phyloP scores from a whole-genome alignment of 2,888 invertebrate genomes.

The Eupelmus urozonus region DNA sequence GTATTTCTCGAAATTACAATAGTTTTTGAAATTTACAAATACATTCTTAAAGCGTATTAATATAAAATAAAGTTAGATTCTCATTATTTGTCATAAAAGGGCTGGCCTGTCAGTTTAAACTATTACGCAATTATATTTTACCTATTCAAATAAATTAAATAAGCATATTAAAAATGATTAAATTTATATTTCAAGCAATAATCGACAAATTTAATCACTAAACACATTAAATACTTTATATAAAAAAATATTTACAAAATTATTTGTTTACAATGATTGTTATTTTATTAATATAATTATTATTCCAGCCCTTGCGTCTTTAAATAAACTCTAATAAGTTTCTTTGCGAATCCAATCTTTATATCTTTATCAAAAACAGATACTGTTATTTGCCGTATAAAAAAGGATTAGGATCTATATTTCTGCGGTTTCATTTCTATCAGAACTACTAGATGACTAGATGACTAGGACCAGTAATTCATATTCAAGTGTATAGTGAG shows the following conservation, averaged over 20 bases:
- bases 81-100: slow-evolving; percentile 56
- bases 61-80: slow-evolving; percentile 53
- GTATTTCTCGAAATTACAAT: slow-evolving; percentile 38
- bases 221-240: slow-evolving; percentile 1
- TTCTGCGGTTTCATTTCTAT: slow-evolving; percentile 42
- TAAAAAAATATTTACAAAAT: slow-evolving; percentile 50
- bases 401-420: slow-evolving; percentile 54
- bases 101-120: slow-evolving; percentile 28
- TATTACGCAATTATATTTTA: slow-evolving; percentile 25
- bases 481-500: slow-evolving; percentile 53
- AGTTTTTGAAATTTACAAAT: slow-evolving; percentile 55
- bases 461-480: slow-evolving; percentile 55
- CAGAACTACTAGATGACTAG: slow-evolving; percentile 49
- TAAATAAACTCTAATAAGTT: slow-evolving; percentile 44
- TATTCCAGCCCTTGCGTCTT: slow-evolving; percentile 39
- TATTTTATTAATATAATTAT: slow-evolving; percentile 30
- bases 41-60: slow-evolving; percentile 48
- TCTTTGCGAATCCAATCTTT: slow-evolving; percentile 49
- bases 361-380: slow-evolving; percentile 59
- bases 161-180: slow-evolving; percentile 10
- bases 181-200: slow-evolving; percentile 6
- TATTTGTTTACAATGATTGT: neutral
- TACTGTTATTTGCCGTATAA: slow-evolving; percentile 57
- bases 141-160: slow-evolving; percentile 7
- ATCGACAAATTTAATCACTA: neutral